Evolutionary conservation across 2,797 vertebrate genomes (phyloP), one percentile per base, ranked within the genome.

Genomic region (Alosa sapidissima): DNA sequence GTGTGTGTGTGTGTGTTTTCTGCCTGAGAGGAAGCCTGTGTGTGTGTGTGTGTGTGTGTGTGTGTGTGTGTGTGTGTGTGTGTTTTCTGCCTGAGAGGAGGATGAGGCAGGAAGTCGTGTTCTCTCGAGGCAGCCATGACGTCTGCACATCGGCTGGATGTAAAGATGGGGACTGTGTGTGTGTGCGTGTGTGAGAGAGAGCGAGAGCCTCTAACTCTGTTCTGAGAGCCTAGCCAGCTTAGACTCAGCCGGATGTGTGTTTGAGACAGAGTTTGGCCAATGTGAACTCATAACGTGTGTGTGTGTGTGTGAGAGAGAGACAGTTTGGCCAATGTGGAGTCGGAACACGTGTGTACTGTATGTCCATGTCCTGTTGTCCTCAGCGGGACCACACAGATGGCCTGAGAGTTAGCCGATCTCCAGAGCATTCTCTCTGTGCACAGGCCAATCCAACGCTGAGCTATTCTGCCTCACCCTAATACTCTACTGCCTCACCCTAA

Each of bases 1-100:
- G 7, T 72, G 28, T 72, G 58, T 60, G 14, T 60, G 60, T 28
- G 28, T 28, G 62, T 60, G 21, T 24, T 7, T 60, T 60, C 19
- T 60, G 58, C 19, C 2, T 60, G 58, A 21, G 58, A 21, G 58
- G 21, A 19, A 2, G 58, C 6, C 16, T 65, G 9, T 72, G 65
- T 72, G 65, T 68, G 65, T 68, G 65, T 72, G 65, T 72, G 65
- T 72, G 7, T 72, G 28, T 72, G 65, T 41, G 28, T 28, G n/a
- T 65, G 9, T 72, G 65, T 72, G 65, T 68, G 65, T 41, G 65
- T 72, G 65, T 72, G 65, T 72, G 7, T 72, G 28, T 72, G 65
- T 41, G 28, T 28, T 28, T 72, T 36, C 65, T 72, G 65, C 28
- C 65, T 72, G 28, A 72, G 65, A 72, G 28, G 65, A 72, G 65